Base-by-base conservation (phyloP, 2,113 vertebrate species). In the Nerophis lumbriciformis region DNA sequence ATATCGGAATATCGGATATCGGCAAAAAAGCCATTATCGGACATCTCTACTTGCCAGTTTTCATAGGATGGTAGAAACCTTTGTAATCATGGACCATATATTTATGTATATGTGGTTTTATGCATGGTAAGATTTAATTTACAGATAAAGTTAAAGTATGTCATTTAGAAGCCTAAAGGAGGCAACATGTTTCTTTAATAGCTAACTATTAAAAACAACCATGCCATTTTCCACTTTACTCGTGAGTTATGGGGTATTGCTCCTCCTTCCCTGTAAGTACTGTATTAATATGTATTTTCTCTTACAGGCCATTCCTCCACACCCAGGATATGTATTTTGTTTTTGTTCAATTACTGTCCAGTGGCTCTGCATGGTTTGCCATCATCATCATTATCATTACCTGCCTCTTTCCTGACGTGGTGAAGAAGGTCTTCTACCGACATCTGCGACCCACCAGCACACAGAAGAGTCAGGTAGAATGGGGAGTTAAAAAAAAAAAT, bases 281-380 rank as follows among this genome's bases (percentile, higher is more conserved):
- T 28, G 0, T 36, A 19, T 57, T 4, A 72, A n/a, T n/a, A n/a
- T n/a, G n/a, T n/a, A n/a, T 6, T 28, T 48, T 28, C 53, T 35
- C 44, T 13, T 37, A 48, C 87, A 98, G 97, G 96, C 95, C 96
- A 0, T 99, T 99, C 90, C 92, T 95, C 76, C 91, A 95, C 80
- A 94, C 94, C 60, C 97, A 99, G 89, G 94, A 96, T 88, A 97
- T 96, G 94, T 99, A 98, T 86, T 97, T 94, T 66, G 95, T 98
- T 69, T 98, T 98, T 79, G 92, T 97, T 79, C 94, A 98, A 19
- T 90, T 99, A 71, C 88, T 99, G 21, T 98, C 97, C 85, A 98
- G 97, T 79, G 95, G 95, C 68, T 97, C 95, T 2, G 94, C 91
- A 82, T 99, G 97, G 97, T 96, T 98, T 74, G 94, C 95, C 87